phyloP scores from a whole-genome alignment of 2,888 invertebrate genomes.

The Drosophila monieri region DNA sequence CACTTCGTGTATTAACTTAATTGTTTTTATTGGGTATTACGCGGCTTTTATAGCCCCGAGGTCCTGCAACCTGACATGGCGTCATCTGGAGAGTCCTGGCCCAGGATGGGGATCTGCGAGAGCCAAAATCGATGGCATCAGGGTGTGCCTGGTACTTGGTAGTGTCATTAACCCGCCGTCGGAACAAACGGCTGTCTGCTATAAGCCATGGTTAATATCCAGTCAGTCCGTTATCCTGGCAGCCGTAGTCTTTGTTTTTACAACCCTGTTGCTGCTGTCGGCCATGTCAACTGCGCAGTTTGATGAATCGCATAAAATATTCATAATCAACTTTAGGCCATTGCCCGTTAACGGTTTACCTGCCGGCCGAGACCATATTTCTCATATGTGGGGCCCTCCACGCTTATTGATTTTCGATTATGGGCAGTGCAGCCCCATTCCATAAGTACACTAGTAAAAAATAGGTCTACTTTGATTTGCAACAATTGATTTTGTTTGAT shows the following conservation, averaged over 20 bases:
- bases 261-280: conserved; percentile 14
- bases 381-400: conserved; percentile 40
- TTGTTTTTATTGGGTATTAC: conserved; percentile 47
- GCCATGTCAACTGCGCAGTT: conserved; percentile 57
- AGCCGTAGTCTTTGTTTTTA: conserved; percentile 4
- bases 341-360: conserved; percentile 45
- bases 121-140: conserved; percentile 42
- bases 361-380: conserved; percentile 46
- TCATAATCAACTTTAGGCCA: conserved; percentile 53
- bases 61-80: conserved; percentile 48
- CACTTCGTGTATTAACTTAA: conserved; percentile 34
- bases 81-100: conserved; percentile 47
- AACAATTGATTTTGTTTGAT: no score
- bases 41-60: conserved; percentile 54
- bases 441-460: conserved; percentile 10
- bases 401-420: conserved; percentile 74
- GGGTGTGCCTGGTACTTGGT: conserved; percentile 21
- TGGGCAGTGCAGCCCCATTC: conserved; percentile 41
- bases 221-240: conserved; percentile 8
- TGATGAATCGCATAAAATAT: conserved; percentile 58
- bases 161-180: conserved; percentile 35
- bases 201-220: conserved; percentile 22
- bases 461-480: no score
- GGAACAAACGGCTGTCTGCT: conserved; percentile 15
- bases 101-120: neutral